Evolutionary conservation across 1,140 invertebrate species (phyloP), one percentile per base, ranked within the genome.

Genomic region (Heliconius eleuchia): DNA sequence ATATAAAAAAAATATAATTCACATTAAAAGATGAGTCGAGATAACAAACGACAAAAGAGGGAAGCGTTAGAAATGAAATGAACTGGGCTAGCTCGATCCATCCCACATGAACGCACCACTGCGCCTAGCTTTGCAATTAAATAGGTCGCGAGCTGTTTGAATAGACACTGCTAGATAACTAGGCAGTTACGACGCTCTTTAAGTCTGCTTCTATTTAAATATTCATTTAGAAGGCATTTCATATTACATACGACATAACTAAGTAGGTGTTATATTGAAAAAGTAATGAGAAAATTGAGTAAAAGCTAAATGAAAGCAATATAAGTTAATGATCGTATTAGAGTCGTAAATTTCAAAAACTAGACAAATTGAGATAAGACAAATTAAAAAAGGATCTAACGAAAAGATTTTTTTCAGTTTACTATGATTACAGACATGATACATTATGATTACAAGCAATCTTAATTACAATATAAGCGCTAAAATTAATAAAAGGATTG

Each of bases 51-150:
- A 39, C 71, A 39, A 42, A 72, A 39, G 70, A 37, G 57, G 55
- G 52, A 66, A 73, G 55, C 71, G 77, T 73, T 78, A 83, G 46
- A n/a, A 77, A 70, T 80, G 82, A 80, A 82, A 77, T 84, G 80
- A 84, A 82, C 70, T 78, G 74, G 76, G 80, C 78, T 73, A 85
- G 82, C 81, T 82, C 83, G 81, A 83, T 86, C 81, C 75, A 78
- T 73, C 80, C 83, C 85, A 86, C 84, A 80, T 86, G 85, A 87
- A 86, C 84, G 87, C 84, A 75, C 80, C 82, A 77, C 34, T 79
- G 83, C 78, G 73, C 80, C 82, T 82, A 82, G 86, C 82, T 87
- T 85, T 88, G 83, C 83, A 86, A 88, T 90, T 89, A 86, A 86
- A 82, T 87, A 84, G 87, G 80, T 77, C 84, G 82, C 80, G 76